Evolutionary conservation across 2,888 invertebrate species (phyloP), one percentile per base, ranked within the genome.

Genomic region (Drosophila anomelani): DNA sequence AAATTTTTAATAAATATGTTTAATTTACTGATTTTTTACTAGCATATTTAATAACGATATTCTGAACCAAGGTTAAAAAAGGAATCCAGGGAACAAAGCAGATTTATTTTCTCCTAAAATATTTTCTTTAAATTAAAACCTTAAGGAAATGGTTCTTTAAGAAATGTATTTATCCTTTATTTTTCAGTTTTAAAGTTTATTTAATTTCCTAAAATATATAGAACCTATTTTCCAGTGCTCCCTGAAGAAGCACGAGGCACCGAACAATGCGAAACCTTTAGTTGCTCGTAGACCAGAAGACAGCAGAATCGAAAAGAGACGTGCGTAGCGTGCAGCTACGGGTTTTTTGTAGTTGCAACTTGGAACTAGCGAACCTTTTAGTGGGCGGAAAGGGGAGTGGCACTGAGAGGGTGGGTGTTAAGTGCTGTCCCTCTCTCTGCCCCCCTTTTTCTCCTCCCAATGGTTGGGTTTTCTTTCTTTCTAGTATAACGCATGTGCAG

Each of bases 401-500:
- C 53, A 36, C 47, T 13, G 20, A 51, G 60, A 34, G 49, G 71
- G 76, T 72, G 76, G 73, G 68, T 69, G 73, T 59, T 75, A 73
- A 76, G 73, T 73, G 76, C 75, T 73, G 23, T 26, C 55, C 71
- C 51, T 15, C 20, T 15, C 20, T 9, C 8, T 34, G 51, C 34
- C 51, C 36, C 20, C 3, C n/a, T 44, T 56, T 26, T 53, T 43
- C 26, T 23, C 53, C 63, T 64, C n/a, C n/a, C 3, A 9, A 15
- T 29, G 26, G 26, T 47, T 47, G 10, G 29, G n/a, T 47, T 47
- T 29, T 29, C 47, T 29, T 26, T 23, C 20, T 44, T 46, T 80
- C 64, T 64, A 64, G 76, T 69, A 51, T 60, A 61, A 80, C 88
- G 88, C 86, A 88, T 83, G 84, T 78, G 85, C 69, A 53, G 78